Percentiles rank a stretch among this genome's conserved stretches.
Evolutionary conservation across 92 coral and sea anemone genomes (phyloP).

Genomic region (Montipora capitata): DNA sequence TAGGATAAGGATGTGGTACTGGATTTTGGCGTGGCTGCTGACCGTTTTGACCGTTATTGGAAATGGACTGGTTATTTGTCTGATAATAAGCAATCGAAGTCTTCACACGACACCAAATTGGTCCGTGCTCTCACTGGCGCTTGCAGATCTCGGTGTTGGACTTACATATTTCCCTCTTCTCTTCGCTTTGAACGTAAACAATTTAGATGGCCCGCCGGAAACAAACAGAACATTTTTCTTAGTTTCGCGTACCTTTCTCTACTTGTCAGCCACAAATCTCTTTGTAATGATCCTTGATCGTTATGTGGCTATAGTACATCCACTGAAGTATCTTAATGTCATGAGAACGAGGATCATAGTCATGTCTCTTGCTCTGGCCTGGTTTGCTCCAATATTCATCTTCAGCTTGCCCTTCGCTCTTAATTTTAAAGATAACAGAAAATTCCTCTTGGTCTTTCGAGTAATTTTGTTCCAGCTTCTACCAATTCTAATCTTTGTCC

Average conservation of each 20-base stretch:
- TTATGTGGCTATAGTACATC: constrained; percentile 63
- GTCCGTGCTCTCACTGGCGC: constrained; percentile 41
- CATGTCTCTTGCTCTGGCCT: constrained; percentile 31
- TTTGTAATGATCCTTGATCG: constrained; percentile 68
- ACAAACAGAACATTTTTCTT: background rate
- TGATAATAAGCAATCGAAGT: constrained; percentile 17
- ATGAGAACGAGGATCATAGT: constrained; percentile 29
- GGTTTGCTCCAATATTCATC: constrained; percentile 44
- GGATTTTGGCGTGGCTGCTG: constrained; percentile 35
- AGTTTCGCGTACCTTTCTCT: constrained; percentile 39
- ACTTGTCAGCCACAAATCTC: constrained; percentile 50
- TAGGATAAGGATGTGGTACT: constrained; percentile 34
- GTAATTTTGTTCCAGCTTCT: constrained; percentile 18
- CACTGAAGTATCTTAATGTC: constrained; percentile 42
- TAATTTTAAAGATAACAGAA: background rate
- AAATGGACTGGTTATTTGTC: constrained; percentile 34
- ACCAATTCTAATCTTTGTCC: constrained; percentile 14
- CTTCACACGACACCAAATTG: constrained; percentile 39
- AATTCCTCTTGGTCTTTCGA: constrained; percentile 20
- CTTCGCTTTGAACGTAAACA: constrained; percentile 41
- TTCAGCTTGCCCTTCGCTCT: constrained; percentile 19
- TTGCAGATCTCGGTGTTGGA: constrained; percentile 42
- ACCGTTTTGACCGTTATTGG: constrained; percentile 32
- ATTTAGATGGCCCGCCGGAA: background rate
- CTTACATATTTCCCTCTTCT: constrained; percentile 37